A percentile compares a stretch with the other conserved stretches of the same genome.
Evolutionary conservation across 2,113 vertebrate genomes (phyloP).

Genomic region (Trichechus manatus): DNA sequence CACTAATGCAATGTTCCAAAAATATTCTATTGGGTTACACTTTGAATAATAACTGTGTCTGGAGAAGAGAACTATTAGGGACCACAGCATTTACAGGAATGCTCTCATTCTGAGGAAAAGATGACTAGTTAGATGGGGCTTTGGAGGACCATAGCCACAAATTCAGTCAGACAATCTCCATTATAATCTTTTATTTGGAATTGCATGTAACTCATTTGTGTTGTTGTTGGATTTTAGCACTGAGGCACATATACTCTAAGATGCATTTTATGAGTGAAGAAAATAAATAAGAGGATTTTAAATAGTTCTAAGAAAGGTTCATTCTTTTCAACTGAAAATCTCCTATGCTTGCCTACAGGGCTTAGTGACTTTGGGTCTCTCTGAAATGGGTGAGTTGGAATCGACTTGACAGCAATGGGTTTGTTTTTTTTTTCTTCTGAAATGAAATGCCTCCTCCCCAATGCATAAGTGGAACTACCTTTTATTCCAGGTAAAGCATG

Average conservation of each 20-base stretch:
- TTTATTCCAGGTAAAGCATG: constrained; percentile 11
- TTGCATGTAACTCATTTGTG: neutral
- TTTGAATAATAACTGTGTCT: constrained; percentile 32
- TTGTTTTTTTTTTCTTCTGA: no score
- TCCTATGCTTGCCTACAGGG: neutral
- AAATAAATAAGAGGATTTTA: constrained; percentile 22
- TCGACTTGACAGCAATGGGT: no score
- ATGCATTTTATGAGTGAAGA: neutral
- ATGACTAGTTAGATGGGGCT: neutral
- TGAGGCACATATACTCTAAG: neutral
- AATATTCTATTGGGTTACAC: neutral
- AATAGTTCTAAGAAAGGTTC: constrained; percentile 18
- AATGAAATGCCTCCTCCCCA: neutral
- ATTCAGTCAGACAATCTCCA: neutral
- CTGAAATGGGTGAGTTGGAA: neutral
- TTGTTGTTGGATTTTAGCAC: neutral
- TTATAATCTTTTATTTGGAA: constrained; percentile 49
- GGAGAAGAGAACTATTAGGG: constrained; percentile 33
- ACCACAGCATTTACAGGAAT: constrained; percentile 31
- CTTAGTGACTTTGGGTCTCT: neutral
- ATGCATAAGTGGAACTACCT: neutral
- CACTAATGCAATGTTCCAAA: neutral
- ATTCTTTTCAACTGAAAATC: constrained; percentile 36
- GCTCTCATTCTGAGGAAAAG: neutral
- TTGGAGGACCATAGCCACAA: neutral